Conservation (phyloP, 1,140 invertebrate species). For the Ephestia elutella region DNA sequence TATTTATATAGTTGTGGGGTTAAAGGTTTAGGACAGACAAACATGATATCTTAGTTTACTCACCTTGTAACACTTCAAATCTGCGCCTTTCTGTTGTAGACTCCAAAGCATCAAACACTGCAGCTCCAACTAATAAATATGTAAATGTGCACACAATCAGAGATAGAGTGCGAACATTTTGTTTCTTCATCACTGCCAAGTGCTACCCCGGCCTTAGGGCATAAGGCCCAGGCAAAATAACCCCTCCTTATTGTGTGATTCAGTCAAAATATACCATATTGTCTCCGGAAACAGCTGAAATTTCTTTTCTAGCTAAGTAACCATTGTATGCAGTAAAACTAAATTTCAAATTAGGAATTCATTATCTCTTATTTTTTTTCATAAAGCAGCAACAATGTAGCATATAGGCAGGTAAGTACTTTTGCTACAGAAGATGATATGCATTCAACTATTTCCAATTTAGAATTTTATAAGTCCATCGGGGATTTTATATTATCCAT, state of each 20-base stretch:
- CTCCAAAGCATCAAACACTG: constrained; percentile 98
- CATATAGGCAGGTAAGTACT: neutral
- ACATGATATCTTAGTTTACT: constrained; percentile 9
- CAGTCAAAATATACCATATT: constrained; percentile 41
- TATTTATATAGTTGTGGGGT: too few relatives aligned
- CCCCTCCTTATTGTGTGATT: constrained; percentile 32
- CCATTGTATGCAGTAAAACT: constrained; percentile 25
- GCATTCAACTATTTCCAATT: constrained; percentile 17
- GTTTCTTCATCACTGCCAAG: constrained; percentile 87
- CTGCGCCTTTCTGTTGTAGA: constrained; percentile 93
- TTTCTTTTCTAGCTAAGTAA: constrained; percentile 26
- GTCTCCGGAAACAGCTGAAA: constrained; percentile 12
- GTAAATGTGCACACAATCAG: constrained; percentile 99
- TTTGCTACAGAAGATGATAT: constrained; percentile 36
- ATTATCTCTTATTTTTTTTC: constrained; percentile 17
- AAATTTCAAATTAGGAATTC: constrained; percentile 24
- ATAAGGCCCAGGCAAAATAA: constrained; percentile 37
- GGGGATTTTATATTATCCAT: constrained; percentile 7
- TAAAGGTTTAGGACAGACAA: too few relatives aligned
- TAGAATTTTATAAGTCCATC: constrained; percentile 13
- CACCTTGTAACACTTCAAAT: constrained; percentile 88
- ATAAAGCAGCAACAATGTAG: constrained; percentile 9
- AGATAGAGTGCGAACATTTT: constrained; percentile 98
- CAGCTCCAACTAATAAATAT: constrained; percentile 98
- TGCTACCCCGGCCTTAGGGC: constrained; percentile 55